Evolutionary conservation across 53 echinoderm and acorn worm genomes (phyloP).

Genomic region (Echinarachnius parma): DNA sequence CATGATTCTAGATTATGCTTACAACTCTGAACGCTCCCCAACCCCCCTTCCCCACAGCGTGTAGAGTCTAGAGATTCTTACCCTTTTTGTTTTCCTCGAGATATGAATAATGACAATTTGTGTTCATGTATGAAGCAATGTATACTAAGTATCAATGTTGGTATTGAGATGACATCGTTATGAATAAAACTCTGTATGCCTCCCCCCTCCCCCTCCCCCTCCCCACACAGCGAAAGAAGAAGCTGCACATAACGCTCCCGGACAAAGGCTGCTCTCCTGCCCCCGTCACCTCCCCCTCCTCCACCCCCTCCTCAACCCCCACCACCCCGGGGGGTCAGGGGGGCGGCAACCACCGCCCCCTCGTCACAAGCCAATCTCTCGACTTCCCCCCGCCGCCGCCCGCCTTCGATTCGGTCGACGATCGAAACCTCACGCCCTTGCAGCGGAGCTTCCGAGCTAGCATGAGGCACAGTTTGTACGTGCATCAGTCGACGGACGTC

Average conservation of each 20-base stretch:
- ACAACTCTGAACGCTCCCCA: too few relatives aligned
- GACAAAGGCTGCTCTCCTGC: not conserved
- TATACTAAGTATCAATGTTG: too few relatives aligned
- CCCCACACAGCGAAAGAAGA: slow-evolving; percentile 1
- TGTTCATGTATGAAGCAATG: too few relatives aligned
- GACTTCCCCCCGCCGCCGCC: not conserved
- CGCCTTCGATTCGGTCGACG: not conserved
- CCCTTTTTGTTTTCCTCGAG: too few relatives aligned
- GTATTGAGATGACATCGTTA: too few relatives aligned
- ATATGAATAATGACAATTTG: too few relatives aligned
- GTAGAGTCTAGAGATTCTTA: too few relatives aligned
- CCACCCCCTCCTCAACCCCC: not conserved
- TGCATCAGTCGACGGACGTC: not conserved
- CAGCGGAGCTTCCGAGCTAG: slow-evolving; percentile 49
- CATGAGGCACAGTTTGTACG: slow-evolving; percentile 32
- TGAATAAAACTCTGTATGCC: too few relatives aligned
- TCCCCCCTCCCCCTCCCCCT: not conserved
- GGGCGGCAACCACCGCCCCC: too few relatives aligned
- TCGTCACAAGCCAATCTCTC: not conserved
- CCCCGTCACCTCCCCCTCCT: slow-evolving; percentile 12
- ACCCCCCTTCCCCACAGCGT: too few relatives aligned
- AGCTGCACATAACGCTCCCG: slow-evolving; percentile 7
- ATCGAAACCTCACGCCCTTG: slow-evolving; percentile 11
- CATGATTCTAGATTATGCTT: too few relatives aligned
- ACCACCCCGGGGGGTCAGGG: not conserved